Evolutionary conservation across 2,888 invertebrate genomes (phyloP).

Genomic region (Selenia dentaria): DNA sequence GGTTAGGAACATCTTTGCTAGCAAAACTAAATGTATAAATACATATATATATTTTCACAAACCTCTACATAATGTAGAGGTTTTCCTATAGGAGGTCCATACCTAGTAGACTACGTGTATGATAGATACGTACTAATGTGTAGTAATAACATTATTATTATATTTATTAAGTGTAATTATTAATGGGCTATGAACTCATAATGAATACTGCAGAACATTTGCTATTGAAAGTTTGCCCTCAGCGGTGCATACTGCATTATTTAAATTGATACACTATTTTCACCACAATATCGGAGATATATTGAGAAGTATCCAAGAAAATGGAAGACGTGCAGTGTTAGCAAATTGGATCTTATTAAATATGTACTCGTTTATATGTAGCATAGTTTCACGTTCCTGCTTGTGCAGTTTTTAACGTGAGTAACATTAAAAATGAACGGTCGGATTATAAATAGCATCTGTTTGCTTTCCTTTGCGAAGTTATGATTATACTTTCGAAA

Average conservation of each 20-base stretch:
- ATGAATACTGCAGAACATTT: slow-evolving; percentile 1
- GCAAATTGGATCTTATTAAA: slow-evolving; percentile 19
- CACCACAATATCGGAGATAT: slow-evolving; percentile 14
- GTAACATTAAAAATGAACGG: slow-evolving; percentile 19
- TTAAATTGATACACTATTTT: slow-evolving; percentile 12
- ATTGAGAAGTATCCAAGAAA: slow-evolving; percentile 20
- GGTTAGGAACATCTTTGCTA: too few species aligned
- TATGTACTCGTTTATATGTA: slow-evolving; percentile 16
- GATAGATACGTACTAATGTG: too few species aligned
- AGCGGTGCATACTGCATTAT: slow-evolving; percentile 5
- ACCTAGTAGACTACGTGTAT: too few species aligned
- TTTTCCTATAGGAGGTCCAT: too few species aligned
- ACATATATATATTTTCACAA: too few species aligned
- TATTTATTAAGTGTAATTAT: too few species aligned
- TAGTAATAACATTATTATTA: too few species aligned
- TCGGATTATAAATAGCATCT: slow-evolving; percentile 43
- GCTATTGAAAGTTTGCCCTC: not conserved
- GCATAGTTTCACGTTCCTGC: slow-evolving; percentile 14
- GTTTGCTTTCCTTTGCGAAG: slow-evolving; percentile 45
- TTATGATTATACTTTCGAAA: slow-evolving; percentile 56
- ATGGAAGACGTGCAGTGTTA: slow-evolving; percentile 24
- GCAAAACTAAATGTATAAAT: too few species aligned
- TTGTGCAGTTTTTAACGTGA: slow-evolving; percentile 4
- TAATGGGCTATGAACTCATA: too few species aligned
- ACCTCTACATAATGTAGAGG: too few species aligned